Evolutionary conservation across 2,888 invertebrate species (phyloP).

Genomic region (Philereme vetulata): DNA sequence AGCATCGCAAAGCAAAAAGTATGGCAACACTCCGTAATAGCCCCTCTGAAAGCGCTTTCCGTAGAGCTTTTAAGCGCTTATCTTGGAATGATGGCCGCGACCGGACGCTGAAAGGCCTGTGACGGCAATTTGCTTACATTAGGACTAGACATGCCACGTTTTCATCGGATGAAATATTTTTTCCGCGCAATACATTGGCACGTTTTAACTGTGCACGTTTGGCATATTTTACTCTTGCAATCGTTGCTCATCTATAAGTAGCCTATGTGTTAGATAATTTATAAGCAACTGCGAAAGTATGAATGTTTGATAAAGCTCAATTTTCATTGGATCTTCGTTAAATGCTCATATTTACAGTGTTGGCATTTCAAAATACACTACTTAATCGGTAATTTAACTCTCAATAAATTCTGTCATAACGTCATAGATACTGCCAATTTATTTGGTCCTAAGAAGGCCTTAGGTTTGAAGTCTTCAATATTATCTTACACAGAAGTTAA

Average conservation of each 20-base stretch:
- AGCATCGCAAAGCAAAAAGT: slow-evolving; percentile 67
- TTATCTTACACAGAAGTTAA: background rate
- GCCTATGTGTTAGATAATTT: no score
- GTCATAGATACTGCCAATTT: no score
- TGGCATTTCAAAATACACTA: no score
- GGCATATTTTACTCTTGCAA: background rate
- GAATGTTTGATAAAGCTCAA: no score
- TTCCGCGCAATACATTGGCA: slow-evolving; percentile 47
- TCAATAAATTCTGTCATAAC: no score
- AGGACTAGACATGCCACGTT: slow-evolving; percentile 77
- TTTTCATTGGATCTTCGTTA: no score
- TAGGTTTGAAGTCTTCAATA: no score
- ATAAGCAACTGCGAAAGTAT: no score
- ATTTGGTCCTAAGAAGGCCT: no score
- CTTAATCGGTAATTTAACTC: no score
- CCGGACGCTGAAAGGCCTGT: slow-evolving; percentile 79
- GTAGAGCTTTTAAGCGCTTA: slow-evolving; percentile 83
- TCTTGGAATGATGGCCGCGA: slow-evolving; percentile 81
- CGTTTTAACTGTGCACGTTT: slow-evolving; percentile 2
- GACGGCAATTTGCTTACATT: slow-evolving; percentile 83
- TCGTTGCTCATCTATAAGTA: no score
- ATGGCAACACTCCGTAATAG: slow-evolving; percentile 67
- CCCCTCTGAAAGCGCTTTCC: slow-evolving; percentile 78
- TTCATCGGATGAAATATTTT: slow-evolving; percentile 56
- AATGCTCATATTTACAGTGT: no score